Evolutionary conservation across 2,113 vertebrate species (phyloP), one percentile per base, ranked within the genome.

Genomic region (Apeltes quadracus): DNA sequence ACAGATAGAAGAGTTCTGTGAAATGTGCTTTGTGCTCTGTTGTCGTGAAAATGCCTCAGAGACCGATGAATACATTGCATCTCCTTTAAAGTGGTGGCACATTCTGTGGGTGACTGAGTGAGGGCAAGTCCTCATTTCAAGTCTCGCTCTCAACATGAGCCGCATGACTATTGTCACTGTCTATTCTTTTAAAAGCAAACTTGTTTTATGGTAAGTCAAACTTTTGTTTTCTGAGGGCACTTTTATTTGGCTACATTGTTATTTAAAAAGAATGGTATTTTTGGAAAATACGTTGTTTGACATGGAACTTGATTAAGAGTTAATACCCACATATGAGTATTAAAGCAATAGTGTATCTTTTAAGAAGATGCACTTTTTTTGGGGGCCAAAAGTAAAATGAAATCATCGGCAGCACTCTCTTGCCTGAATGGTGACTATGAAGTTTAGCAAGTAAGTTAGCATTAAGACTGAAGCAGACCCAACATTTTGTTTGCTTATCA

Each of bases 51-150:
- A 48, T 18, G 59, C 61, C 1, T 7, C 23, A 18, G 62, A 34
- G 38, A 69, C 16, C 12, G 43, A 68, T 59, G 34, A 48, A 41
- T 46, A 6, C 20, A 48, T 54, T 10, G 6, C 43, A 34, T 76
- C 20, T 61, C 22, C 15, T 64, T 64, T 62, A n/a, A 74, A 76
- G 41, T 76, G 51, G n/a, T 53, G 27, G 34, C 68, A 76, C 71
- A 62, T 73, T 73, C 55, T 68, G 48, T 29, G 61, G 50, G 48
- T 59, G 53, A 70, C 44, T 61, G 65, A 27, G 34, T 36, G 7
- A 65, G 27, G 15, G 20, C 38, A 18, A 66, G 20, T 70, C 61
- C 71, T 63, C 71, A 41, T 7, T 56, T 66, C 48, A 54, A 20
- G 23, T 69, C 22, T 62, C 54, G 16, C 55, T 61, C 54, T 65